Evolutionary conservation across 2,797 vertebrate species (phyloP).

Genomic region (Pangasius sanitwongsei): DNA sequence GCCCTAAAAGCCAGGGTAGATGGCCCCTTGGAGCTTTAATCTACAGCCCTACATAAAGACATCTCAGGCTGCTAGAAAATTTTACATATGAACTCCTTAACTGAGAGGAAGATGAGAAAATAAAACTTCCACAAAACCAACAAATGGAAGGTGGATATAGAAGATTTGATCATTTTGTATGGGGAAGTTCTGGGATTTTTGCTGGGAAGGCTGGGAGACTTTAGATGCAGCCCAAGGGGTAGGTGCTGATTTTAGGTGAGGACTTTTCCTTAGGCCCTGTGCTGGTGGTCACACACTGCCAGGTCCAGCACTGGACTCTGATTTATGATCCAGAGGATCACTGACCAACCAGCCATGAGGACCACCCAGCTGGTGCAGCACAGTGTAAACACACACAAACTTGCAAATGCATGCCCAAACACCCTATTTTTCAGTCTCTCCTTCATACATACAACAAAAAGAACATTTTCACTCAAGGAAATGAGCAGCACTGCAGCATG

Average conservation of each 20-base stretch:
- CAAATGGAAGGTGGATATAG: background rate
- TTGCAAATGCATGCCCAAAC: background rate
- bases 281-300: constrained; percentile 71
- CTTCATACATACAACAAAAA: background rate
- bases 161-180: background rate
- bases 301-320: constrained; percentile 69
- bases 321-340: constrained; percentile 81
- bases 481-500: background rate
- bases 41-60: constrained; percentile 52
- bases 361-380: constrained; percentile 74
- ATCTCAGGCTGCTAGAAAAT: background rate
- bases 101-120: background rate
- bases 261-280: constrained; percentile 62
- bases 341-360: constrained; percentile 71
- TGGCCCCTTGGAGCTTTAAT: constrained; percentile 47
- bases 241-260: constrained; percentile 62
- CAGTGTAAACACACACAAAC: constrained; percentile 29
- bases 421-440: background rate
- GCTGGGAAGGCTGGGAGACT: constrained; percentile 38
- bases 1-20: constrained; percentile 23
- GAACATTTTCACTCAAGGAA: background rate
- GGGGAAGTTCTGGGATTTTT: background rate
- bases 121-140: background rate
- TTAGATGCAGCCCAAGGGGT: constrained; percentile 70
- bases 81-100: background rate